These are phyloP conservation scores for Stramonita haemastoma DNA, from an alignment of 2,888 invertebrate species.

Conservation along the genomic window DNA sequence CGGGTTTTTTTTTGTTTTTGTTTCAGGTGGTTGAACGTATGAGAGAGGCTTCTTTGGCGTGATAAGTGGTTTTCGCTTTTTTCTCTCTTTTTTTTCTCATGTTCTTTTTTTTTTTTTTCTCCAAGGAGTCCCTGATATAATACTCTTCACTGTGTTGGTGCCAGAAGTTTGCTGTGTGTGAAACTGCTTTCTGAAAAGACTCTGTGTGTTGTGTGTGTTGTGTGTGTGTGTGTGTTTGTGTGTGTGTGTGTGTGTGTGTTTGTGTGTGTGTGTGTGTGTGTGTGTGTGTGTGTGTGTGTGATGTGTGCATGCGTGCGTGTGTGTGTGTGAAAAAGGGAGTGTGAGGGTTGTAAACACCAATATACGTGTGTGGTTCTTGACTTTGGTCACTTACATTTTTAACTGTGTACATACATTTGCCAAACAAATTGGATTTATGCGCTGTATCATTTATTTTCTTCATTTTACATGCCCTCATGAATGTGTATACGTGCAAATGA, in stretches of 20 bases:
- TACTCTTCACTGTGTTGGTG: too few relatives aligned
- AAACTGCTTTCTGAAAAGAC: too few relatives aligned
- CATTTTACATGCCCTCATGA: too few relatives aligned
- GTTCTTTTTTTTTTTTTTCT: too few relatives aligned
- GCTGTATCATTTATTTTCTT: too few relatives aligned
- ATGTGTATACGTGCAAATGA: too few relatives aligned
- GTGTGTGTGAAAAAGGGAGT: neutral
- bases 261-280: constrained; percentile 1
- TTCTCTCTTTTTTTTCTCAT: too few relatives aligned
- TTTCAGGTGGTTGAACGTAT: constrained; percentile 64
- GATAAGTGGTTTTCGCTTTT: neutral
- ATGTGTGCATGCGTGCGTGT: neutral
- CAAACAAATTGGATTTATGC: too few relatives aligned
- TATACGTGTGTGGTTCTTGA: neutral
- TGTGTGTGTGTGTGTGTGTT: constrained; percentile 12
- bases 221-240: neutral
- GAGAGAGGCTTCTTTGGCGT: constrained; percentile 60
- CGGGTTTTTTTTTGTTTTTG: constrained; percentile 27
- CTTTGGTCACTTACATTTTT: neutral
- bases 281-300: constrained; percentile 28
- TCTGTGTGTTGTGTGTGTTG: neutral
- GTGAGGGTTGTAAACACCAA: neutral
- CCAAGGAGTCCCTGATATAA: too few relatives aligned
- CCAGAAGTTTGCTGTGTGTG: too few relatives aligned
- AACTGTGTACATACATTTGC: neutral